Conservation (phyloP, 23 tunicate species). For the Aplidium turbinatum region DNA sequence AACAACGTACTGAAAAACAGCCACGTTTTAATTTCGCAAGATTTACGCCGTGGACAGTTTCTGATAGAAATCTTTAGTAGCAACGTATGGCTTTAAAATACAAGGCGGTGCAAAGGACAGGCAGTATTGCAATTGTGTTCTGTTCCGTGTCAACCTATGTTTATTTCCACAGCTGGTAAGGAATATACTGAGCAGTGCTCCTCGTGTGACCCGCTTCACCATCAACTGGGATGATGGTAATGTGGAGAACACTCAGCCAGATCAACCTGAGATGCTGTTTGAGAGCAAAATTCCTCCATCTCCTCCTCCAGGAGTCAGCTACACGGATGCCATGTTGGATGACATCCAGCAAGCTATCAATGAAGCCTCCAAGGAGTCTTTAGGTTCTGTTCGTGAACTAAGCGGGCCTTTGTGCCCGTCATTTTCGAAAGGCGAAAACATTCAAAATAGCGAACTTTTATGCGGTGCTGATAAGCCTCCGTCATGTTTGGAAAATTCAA, state of each 20-base stretch:
- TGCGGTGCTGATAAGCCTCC: constrained; percentile 19
- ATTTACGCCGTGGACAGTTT: too few relatives aligned
- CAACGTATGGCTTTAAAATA: too few relatives aligned
- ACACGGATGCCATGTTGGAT: constrained; percentile 48
- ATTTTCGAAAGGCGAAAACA: constrained; percentile 32
- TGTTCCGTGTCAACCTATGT: not conserved
- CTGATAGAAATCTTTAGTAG: too few relatives aligned
- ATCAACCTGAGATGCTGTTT: not conserved
- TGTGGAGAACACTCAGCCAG: constrained; percentile 23
- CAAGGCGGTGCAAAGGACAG: too few relatives aligned
- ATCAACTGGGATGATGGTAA: constrained; percentile 93
- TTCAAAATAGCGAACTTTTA: constrained; percentile 4
- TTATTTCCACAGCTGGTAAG: constrained; percentile 49
- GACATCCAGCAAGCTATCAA: constrained; percentile 54
- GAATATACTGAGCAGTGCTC: constrained; percentile 82
- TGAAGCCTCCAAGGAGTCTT: constrained; percentile 40
- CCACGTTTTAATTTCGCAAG: too few relatives aligned
- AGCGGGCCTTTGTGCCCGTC: constrained; percentile 52
- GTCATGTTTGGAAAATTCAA: constrained; percentile 58
- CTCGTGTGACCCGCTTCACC: constrained; percentile 88
- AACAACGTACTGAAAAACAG: too few relatives aligned
- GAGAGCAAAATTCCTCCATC: constrained; percentile 64
- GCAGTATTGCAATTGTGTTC: too few relatives aligned
- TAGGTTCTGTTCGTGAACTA: constrained; percentile 31
- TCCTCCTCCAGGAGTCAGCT: constrained; percentile 46